Base-by-base conservation (phyloP, 2,888 invertebrate genomes). In the Steinernema carpocapsae region DNA sequence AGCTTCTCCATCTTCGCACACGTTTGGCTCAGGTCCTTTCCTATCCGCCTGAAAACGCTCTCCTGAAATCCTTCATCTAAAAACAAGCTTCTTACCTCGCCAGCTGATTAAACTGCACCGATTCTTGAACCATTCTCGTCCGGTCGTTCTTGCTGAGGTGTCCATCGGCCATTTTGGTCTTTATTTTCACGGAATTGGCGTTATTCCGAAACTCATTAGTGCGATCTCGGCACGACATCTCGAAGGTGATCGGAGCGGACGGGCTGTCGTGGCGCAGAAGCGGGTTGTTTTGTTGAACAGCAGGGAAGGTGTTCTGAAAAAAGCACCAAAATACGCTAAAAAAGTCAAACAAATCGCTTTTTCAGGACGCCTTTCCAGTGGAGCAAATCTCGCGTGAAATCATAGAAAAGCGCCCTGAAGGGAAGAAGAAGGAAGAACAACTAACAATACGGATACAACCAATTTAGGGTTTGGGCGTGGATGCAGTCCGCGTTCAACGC, bases 1-100 rank as follows among this genome's bases (percentile, higher is more conserved):
- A 99, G 90, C 89, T 97, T 97, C 88, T 99, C 97, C 88, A 99
- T 90, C 89, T 99, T 99, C 7, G 94, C 92, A 89, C 94, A 99
- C 32, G 97, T 97, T 88, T 94, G 94, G 78, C 94, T 93, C 82
- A 99, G 93, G 88, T 97, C 96, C 88, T 93, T 93, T 79, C 97
- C 97, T 82, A 99, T 94, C 85, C 92, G n/a, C n/a, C n/a, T n/a
- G n/a, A n/a, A n/a, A n/a, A n/a, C n/a, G n/a, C n/a, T n/a, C n/a
- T n/a, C n/a, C n/a, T n/a, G n/a, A n/a, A n/a, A n/a, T n/a, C n/a
- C n/a, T n/a, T n/a, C n/a, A n/a, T n/a, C n/a, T n/a, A n/a, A n/a
- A n/a, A n/a, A n/a, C n/a, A n/a, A n/a, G n/a, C n/a, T n/a, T n/a
- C n/a, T n/a, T n/a, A n/a, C n/a, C n/a, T n/a, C n/a, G n/a, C n/a